Conservation (phyloP, 2,797 vertebrate species). For the Merluccius polli region DNA sequence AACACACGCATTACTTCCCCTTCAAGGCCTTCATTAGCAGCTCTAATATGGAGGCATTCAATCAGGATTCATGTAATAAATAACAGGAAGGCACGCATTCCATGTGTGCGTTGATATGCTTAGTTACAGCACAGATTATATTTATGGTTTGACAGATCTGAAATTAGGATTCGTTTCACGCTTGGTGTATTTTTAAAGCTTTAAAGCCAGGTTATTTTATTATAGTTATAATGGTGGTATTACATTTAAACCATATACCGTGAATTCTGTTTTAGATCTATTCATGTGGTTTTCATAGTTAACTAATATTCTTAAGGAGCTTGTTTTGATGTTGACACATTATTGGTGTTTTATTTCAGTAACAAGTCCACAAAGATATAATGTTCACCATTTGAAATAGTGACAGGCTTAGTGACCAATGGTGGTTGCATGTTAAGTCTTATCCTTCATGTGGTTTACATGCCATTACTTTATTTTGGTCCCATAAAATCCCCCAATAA, state of each 20-base stretch:
- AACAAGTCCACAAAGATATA: not conserved
- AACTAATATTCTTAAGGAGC: conserved; percentile 22
- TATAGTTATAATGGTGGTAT: not conserved
- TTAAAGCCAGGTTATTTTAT: not conserved
- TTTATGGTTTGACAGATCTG: conserved; percentile 50
- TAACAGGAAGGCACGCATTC: conserved; percentile 23
- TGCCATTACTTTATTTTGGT: not conserved
- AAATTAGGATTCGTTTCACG: conserved; percentile 43
- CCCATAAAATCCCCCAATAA: not conserved
- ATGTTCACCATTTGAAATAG: not conserved
- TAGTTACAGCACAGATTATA: conserved; percentile 28
- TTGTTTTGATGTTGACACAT: not conserved
- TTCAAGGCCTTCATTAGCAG: conserved; percentile 5
- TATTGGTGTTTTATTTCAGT: not conserved
- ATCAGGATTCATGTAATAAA: conserved; percentile 29
- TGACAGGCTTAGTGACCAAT: not conserved
- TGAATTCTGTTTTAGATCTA: not conserved
- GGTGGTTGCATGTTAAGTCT: not conserved
- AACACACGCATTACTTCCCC: not conserved
- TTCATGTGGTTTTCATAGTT: conserved; percentile 24
- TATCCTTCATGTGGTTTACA: not conserved
- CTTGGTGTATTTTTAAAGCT: conserved; percentile 47
- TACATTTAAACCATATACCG: not conserved
- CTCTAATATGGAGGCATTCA: conserved; percentile 1
- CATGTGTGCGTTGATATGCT: conserved; percentile 37